Base-by-base conservation (phyloP, 2,113 vertebrate genomes). In the Hiodon tergisus region DNA sequence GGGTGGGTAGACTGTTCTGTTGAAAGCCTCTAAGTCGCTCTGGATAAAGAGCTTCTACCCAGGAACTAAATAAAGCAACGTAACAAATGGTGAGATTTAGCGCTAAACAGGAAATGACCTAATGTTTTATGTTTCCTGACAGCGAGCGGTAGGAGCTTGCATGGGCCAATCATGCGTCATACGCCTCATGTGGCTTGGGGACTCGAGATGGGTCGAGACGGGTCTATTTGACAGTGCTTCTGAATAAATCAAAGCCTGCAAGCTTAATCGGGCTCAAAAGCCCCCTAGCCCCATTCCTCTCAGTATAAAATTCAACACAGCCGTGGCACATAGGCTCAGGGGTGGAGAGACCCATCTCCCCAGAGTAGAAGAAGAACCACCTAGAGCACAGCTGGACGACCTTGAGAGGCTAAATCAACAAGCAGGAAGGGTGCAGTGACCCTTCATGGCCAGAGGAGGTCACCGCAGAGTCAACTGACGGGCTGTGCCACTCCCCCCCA, bases 181-280 rank as follows among this genome's bases (percentile, higher is more conserved):
- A n/a, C 46, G 55, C 58, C 54, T 14, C 69, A 71, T 14, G 54
- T 14, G 54, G 54, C 46, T 31, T 31, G 31, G 31, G 31, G 31
- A 31, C 31, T 31, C 31, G 31, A 31, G 31, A 31, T 31, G 1
- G 31, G 17, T 14, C 31, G 13, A 9, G 59, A 6, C 6, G 4
- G 46, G 7, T 52, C 46, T 46, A 59, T 71, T 58, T 60, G 57
- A n/a, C 69, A 47, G 13, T 4, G 0, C 47, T 48, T 54, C 55
- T 31, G 48, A 71, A 71, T 71, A 71, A 71, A 71, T 71, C 17
- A 59, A 31, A 16, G 17, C 54, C 59, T 31, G 31, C 69, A 60
- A 9, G 54, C n/a, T n/a, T n/a, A 69, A 58, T n/a, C 50, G 48
- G 48, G 48, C 67, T 69, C 67, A 16, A 54, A 31, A 31, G 31